phyloP scores from a whole-genome alignment of 2,888 invertebrate species.

The Dorcus parallelipipedus region DNA sequence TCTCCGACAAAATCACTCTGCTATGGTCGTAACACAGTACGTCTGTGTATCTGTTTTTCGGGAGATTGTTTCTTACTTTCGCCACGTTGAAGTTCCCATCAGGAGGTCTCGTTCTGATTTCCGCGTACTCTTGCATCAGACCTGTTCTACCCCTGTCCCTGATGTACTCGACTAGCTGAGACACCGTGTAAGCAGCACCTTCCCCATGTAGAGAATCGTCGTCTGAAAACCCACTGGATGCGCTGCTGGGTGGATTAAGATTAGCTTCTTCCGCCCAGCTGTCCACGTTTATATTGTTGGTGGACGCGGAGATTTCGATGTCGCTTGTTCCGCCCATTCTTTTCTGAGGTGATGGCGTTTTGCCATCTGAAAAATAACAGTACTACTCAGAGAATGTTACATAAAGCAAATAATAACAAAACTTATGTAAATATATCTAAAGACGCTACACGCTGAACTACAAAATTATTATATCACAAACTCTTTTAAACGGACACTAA shows the following conservation, averaged over 20 bases:
- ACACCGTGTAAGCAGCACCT: conserved; percentile 62
- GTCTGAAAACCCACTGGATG: conserved; percentile 83
- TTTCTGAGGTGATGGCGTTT: conserved; percentile 45
- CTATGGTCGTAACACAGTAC: conserved; percentile 95
- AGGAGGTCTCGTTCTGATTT: conserved; percentile 77
- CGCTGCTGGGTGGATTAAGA: conserved; percentile 68
- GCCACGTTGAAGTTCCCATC: conserved; percentile 86
- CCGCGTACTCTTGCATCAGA: conserved; percentile 82
- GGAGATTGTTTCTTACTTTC: conserved; percentile 71
- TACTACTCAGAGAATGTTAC: no score
- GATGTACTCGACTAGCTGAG: conserved; percentile 74
- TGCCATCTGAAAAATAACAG: conserved; percentile 37
- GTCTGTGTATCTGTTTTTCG: conserved; percentile 91
- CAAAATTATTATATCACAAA: no score
- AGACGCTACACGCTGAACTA: no score
- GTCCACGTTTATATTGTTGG: conserved; percentile 45
- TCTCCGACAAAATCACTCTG: conserved; percentile 75
- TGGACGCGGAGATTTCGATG: conserved; percentile 49
- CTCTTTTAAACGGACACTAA: no score
- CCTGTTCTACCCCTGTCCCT: conserved; percentile 76
- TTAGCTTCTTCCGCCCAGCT: conserved; percentile 53
- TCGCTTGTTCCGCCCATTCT: conserved; percentile 46
- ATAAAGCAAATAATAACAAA: no score
- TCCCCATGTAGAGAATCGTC: conserved; percentile 81
- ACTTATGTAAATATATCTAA: no score